phyloP scores from a whole-genome alignment of 2,888 invertebrate genomes.

The Thecocarcelia acutangulata region DNA sequence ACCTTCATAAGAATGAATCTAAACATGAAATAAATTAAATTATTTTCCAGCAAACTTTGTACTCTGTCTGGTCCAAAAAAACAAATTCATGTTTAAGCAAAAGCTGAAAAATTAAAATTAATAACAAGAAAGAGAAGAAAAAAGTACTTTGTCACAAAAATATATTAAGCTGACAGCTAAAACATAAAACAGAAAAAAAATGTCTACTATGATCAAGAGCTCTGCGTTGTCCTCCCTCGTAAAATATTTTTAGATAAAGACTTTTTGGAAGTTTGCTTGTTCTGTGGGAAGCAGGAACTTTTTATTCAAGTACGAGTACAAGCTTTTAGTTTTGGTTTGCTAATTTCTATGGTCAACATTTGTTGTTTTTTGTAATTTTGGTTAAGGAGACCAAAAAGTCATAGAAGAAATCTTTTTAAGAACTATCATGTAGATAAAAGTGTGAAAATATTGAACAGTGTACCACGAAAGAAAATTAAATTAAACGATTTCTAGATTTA shows the following conservation, averaged over 20 bases:
- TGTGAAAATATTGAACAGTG: no score
- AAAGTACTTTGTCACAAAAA: conserved; percentile 29
- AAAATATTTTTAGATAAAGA: conserved; percentile 7
- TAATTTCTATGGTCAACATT: conserved; percentile 47
- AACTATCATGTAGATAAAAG: no score
- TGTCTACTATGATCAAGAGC: neutral
- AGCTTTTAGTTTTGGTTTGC: conserved; percentile 42
- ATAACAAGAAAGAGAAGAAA: neutral
- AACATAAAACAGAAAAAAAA: conserved; percentile 22
- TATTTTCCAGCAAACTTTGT: conserved; percentile 18
- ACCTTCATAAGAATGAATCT: conserved; percentile 5
- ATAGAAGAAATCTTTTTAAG: no score
- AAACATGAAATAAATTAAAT: neutral
- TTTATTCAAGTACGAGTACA: conserved; percentile 32
- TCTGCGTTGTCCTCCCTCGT: neutral
- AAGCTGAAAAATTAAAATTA: conserved; percentile 20
- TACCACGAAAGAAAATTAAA: no score
- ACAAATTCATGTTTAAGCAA: conserved; percentile 13
- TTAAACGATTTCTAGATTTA: no score
- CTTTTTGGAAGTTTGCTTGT: neutral
- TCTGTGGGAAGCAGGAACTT: neutral
- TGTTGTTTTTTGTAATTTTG: conserved; percentile 7
- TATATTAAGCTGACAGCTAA: conserved; percentile 56
- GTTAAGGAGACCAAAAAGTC: neutral
- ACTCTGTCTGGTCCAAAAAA: conserved; percentile 4